Conservation (phyloP, 2,113 vertebrate species). For the Protobothrops mucrosquamatus region DNA sequence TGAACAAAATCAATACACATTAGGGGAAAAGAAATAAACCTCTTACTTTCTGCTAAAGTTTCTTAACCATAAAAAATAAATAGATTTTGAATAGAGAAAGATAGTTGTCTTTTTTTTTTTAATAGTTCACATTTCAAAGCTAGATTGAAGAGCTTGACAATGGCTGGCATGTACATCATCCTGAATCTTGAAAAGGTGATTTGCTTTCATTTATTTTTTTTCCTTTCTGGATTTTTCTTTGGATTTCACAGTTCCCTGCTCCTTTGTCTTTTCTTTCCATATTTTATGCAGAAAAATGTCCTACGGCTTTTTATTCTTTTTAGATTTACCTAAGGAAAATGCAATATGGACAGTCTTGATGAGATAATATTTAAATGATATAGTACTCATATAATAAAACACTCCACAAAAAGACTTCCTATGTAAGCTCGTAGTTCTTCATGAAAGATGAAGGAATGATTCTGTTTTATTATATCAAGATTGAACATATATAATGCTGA, state of each 20-base stretch:
- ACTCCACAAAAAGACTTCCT: neutral
- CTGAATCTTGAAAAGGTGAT: neutral
- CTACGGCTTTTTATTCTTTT: neutral
- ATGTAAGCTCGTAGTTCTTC: neutral
- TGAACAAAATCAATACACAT: constrained; percentile 33
- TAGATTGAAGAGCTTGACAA: neutral
- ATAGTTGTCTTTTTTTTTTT: neutral
- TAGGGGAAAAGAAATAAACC: constrained; percentile 37
- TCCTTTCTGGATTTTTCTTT: neutral
- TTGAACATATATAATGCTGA: neutral
- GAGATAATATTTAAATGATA: neutral
- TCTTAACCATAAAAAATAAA: constrained; percentile 5
- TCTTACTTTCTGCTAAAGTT: neutral
- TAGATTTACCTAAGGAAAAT: neutral
- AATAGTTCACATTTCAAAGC: neutral
- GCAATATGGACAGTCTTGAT: neutral
- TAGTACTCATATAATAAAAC: neutral
- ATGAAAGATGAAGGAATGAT: neutral
- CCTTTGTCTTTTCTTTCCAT: neutral
- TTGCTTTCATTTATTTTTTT: neutral
- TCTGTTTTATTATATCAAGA: neutral
- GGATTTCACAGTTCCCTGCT: neutral
- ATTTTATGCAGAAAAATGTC: neutral
- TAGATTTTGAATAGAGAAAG: neutral
- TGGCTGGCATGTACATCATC: neutral